Conservation (phyloP, 1,140 invertebrate genomes). For the Pomacea maculata region DNA sequence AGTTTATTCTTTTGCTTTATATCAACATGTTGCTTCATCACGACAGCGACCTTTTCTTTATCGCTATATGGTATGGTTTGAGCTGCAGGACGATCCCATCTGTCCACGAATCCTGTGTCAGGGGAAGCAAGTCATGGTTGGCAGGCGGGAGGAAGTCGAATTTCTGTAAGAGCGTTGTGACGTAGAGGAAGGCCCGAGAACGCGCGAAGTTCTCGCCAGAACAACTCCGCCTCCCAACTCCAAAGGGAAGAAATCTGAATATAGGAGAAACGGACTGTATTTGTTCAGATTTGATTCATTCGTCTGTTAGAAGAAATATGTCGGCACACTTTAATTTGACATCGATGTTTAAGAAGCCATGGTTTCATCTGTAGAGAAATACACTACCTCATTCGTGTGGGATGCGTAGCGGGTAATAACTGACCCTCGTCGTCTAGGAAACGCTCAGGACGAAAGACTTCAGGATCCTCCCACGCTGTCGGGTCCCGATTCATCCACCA, state of each 20-base stretch:
- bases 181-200: constrained; percentile 43
- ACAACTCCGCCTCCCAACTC: constrained; percentile 43
- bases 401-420: constrained; percentile 16
- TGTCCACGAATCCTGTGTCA: neutral
- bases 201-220: constrained; percentile 46
- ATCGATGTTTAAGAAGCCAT: no score
- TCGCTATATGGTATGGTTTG: no score
- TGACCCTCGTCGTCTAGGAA: constrained; percentile 30
- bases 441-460: constrained; percentile 75
- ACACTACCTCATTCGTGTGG: constrained; percentile 13
- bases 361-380: no score
- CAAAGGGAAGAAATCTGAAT: constrained; percentile 29
- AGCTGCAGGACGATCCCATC: neutral
- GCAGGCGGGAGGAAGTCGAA: constrained; percentile 36
- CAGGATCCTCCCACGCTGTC: constrained; percentile 74
- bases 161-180: constrained; percentile 45
- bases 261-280: no score
- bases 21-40: no score
- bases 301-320: no score
- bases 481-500: constrained; percentile 72
- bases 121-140: constrained; percentile 6
- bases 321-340: no score
- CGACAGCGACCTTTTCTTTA: no score
- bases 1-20: no score
- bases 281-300: no score